Evolutionary conservation across 2,797 vertebrate genomes (phyloP).

Genomic region (Sebastolobus altivelis): DNA sequence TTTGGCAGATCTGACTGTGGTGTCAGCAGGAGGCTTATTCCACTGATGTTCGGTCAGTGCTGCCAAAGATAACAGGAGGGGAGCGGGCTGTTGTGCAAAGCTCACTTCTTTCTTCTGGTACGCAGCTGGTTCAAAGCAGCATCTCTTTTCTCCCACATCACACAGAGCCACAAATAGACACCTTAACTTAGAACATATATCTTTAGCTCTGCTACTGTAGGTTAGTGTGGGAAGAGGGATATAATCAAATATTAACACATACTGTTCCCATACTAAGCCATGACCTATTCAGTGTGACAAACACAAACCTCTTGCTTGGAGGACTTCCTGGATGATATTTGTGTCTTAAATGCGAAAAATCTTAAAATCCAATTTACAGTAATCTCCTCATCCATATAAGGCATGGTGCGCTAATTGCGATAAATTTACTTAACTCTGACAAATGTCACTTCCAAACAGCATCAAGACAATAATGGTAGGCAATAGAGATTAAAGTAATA

Average conservation of each 20-base stretch:
- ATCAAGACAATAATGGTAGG: background rate
- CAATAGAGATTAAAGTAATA: background rate
- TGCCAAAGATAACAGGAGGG: conserved; percentile 59
- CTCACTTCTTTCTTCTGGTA: conserved; percentile 38
- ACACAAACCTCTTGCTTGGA: conserved; percentile 3
- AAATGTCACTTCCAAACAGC: background rate
- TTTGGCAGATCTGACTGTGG: conserved; percentile 50
- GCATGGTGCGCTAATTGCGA: background rate
- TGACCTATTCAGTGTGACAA: background rate
- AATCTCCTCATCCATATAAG: background rate
- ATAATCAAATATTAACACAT: conserved; percentile 55
- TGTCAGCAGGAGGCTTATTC: conserved; percentile 57
- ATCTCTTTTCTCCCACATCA: conserved; percentile 37
- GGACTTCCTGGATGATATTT: background rate
- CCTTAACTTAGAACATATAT: conserved; percentile 9
- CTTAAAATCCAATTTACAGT: background rate
- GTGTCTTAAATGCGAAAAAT: background rate
- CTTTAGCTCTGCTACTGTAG: conserved; percentile 43
- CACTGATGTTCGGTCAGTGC: conserved; percentile 24
- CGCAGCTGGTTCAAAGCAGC: conserved; percentile 49
- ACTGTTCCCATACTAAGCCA: background rate
- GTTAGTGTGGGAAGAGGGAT: conserved; percentile 33
- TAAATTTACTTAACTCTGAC: background rate
- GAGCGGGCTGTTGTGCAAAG: conserved; percentile 37
- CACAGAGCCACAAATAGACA: conserved; percentile 34